Evolutionary conservation across 1,140 invertebrate genomes (phyloP).

Genomic region (Stratiolaelaps scimitus): DNA sequence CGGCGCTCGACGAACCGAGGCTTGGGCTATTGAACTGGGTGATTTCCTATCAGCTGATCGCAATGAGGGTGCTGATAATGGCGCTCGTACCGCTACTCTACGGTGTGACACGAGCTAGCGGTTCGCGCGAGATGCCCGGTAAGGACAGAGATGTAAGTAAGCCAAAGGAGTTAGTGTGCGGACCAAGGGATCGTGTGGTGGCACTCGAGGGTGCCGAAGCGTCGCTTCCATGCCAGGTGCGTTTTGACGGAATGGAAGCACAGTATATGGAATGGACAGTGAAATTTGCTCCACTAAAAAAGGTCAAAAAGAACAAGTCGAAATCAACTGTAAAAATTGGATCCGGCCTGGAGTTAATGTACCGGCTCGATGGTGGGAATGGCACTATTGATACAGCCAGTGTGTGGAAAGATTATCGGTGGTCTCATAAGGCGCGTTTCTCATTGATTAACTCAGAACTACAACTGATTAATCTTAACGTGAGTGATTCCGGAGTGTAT

Average conservation of each 20-base stretch:
- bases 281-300: background rate
- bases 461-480: constrained; percentile 22
- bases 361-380: constrained; percentile 14
- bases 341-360: background rate
- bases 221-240: constrained; percentile 21
- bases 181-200: background rate
- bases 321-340: background rate
- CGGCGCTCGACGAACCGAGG: too few relatives aligned
- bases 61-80: too few relatives aligned
- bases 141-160: too few relatives aligned
- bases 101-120: too few relatives aligned
- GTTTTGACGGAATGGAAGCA: background rate
- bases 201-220: constrained; percentile 13
- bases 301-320: background rate
- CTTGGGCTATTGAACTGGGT: too few relatives aligned
- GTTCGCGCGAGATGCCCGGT: too few relatives aligned
- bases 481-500: constrained; percentile 16
- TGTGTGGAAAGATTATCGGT: constrained; percentile 14
- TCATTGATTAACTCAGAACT: constrained; percentile 11
- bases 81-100: too few relatives aligned
- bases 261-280: constrained; percentile 16
- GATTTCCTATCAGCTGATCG: too few relatives aligned
- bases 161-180: background rate
- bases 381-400: background rate
- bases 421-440: constrained; percentile 19